phyloP scores from a whole-genome alignment of 2,113 vertebrate species.

The Pipra filicauda region DNA sequence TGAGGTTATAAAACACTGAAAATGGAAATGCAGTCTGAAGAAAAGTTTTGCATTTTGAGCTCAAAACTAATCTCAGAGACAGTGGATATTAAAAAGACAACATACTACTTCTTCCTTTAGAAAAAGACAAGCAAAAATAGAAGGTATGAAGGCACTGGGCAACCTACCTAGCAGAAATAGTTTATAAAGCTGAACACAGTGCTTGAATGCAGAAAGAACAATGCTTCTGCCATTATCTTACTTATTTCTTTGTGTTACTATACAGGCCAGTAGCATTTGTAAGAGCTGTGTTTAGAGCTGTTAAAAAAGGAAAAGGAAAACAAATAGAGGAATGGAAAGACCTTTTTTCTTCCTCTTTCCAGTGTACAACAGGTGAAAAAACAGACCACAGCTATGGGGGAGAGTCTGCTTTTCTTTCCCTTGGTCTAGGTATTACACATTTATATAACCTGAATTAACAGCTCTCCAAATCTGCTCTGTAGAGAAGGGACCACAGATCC shows the following conservation, averaged over 20 bases:
- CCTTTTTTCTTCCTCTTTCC: background rate
- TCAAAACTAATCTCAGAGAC: slow-evolving; percentile 47
- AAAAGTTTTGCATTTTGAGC: slow-evolving; percentile 36
- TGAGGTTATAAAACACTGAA: slow-evolving; percentile 52
- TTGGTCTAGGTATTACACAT: background rate
- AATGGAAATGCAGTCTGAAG: slow-evolving; percentile 51
- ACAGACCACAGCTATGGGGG: background rate
- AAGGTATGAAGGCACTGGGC: background rate
- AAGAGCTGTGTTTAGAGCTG: background rate
- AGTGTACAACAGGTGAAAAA: background rate
- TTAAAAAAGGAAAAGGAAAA: background rate
- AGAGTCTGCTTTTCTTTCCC: background rate
- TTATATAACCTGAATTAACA: background rate
- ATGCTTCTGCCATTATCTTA: background rate
- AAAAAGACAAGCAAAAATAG: background rate
- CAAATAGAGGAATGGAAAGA: background rate
- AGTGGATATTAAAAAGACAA: slow-evolving; percentile 20
- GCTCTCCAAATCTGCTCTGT: background rate
- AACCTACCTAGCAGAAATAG: background rate
- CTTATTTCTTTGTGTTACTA: background rate
- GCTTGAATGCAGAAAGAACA: background rate
- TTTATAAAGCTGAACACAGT: background rate
- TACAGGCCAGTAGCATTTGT: background rate
- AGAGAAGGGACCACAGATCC: accelerated
- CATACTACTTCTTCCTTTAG: background rate